These are phyloP conservation scores for Megaceryle maxima DNA, from an alignment of 2,113 vertebrate genomes.

Conservation along the genomic window DNA sequence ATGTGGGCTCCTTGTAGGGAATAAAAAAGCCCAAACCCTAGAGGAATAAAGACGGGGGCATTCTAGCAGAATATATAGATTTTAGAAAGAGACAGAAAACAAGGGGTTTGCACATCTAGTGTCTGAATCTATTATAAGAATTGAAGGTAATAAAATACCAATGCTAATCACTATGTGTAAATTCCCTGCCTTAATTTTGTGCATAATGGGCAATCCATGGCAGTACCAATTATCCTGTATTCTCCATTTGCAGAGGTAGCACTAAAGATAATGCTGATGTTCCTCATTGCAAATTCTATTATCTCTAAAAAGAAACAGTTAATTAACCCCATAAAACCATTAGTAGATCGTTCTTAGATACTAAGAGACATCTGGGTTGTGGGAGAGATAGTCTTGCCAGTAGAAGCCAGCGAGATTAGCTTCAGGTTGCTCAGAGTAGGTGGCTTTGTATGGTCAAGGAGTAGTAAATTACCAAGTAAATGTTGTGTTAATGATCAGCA, in stretches of 20 bases:
- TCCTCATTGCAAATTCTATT: conserved; percentile 47
- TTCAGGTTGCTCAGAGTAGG: neutral
- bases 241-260: conserved; percentile 60
- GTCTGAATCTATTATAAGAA: neutral
- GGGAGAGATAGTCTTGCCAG: neutral
- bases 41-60: rapidly evolving
- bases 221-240: conserved; percentile 29
- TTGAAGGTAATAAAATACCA: neutral
- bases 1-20: neutral
- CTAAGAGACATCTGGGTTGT: conserved; percentile 35
- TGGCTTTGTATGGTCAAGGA: neutral
- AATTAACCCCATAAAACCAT: conserved; percentile 63
- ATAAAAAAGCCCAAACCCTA: neutral
- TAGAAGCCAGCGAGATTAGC: neutral
- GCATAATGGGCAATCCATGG: conserved; percentile 26
- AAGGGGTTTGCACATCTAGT: neutral
- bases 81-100: neutral
- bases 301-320: conserved; percentile 67
- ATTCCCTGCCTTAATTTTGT: conserved; percentile 30
- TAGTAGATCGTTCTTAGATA: conserved; percentile 33
- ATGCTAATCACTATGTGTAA: conserved; percentile 19
- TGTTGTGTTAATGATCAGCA: neutral
- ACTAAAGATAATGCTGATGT: conserved; percentile 22
- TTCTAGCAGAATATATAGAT: neutral
- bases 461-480: conserved; percentile 1